Evolutionary conservation across 2,113 vertebrate genomes (phyloP), one percentile per base, ranked within the genome.

Genomic region (Columba livia): DNA sequence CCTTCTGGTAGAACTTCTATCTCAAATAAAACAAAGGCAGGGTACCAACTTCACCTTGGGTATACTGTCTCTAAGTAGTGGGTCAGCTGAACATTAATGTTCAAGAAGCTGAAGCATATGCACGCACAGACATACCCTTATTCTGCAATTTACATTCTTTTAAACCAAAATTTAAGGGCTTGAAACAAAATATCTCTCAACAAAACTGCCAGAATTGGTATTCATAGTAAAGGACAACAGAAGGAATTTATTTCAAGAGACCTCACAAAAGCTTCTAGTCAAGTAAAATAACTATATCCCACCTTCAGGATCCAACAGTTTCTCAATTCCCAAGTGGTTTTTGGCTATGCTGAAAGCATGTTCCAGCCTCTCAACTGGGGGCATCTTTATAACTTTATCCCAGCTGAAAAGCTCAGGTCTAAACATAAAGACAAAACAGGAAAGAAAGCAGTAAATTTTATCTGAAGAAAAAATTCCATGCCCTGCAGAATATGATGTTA

Each of bases 301-400:
- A 99, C 99, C 99, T 99, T 99, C 99, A 83, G 99, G 98, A 96
- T 99, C 99, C 94, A 99, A 97, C 2, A 99, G 98, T 92, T 98
- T 99, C 94, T 99, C 99, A 65, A 99, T 99, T 90, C 98, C 98
- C 93, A 99, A 96, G 53, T 99, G 98, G 62, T 98, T 98, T 94
- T 99, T 99, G 97, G 99, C 99, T 18, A 98, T 93, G 74, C 84
- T 98, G 97, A 99, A 99, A 70, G 99, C 99, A 66, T 99, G 99
- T 67, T 99, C 99, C 66, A 99, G 97, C 95, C 99, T 98, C 89
- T 99, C 98, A 81, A 95, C 88, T 1, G 99, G 98, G 21, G 98
- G 96, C 97, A 99, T 98, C 74, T 73, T 93, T 83, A 96, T 85
- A 70, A 99, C 97, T 96, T 98, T 97, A 66, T 99, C 98, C 99